These are phyloP conservation scores for Ichneumon xanthorius DNA, from an alignment of 2,888 invertebrate genomes.

Conservation along the genomic window DNA sequence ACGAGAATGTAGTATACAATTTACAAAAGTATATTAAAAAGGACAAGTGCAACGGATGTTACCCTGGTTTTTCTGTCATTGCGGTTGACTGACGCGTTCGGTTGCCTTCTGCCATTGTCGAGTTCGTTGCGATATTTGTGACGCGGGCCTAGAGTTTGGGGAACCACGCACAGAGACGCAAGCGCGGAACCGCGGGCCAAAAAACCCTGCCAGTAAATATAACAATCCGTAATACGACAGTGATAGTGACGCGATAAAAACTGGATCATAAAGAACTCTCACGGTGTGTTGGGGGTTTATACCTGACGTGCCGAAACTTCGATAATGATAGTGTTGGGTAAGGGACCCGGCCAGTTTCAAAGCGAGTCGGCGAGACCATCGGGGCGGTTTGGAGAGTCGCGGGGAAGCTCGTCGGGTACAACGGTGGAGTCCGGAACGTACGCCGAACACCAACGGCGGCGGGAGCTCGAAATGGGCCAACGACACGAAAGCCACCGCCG, in stretches of 20 bases:
- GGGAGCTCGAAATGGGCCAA: conserved; percentile 68
- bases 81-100: neutral
- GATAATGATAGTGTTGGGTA: conserved; percentile 56
- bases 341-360: conserved; percentile 40
- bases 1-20: neutral
- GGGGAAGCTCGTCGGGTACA: neutral
- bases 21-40: neutral
- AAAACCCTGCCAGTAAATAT: neutral
- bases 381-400: conserved; percentile 21
- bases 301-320: conserved; percentile 62
- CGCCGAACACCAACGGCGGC: conserved; percentile 41
- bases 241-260: conserved; percentile 62
- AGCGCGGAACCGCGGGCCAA: no score
- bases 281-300: conserved; percentile 32
- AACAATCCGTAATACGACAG: conserved; percentile 25
- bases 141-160: neutral
- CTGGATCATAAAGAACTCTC: conserved; percentile 8
- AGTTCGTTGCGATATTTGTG: neutral
- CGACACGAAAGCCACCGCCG: conserved; percentile 70
- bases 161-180: no score
- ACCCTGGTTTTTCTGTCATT: neutral
- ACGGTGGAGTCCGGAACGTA: conserved; percentile 31
- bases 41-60: neutral
- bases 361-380: conserved; percentile 44
- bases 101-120: neutral